These are phyloP conservation scores for Lutjanus argentimaculatus DNA, from an alignment of 2,797 vertebrate genomes.

Conservation along the genomic window DNA sequence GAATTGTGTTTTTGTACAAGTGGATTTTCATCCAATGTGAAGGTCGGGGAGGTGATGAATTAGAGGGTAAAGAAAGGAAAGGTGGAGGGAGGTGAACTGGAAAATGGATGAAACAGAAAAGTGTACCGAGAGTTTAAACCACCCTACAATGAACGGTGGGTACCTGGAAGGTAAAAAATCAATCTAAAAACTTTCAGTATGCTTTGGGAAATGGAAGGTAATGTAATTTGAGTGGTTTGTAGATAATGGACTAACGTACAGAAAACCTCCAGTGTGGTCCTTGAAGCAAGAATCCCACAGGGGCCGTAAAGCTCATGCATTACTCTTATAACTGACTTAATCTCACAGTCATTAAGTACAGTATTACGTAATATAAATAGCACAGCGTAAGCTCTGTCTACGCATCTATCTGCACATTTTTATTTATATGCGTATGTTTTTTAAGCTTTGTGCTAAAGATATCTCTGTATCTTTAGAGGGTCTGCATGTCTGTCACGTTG, in stretches of 20 bases:
- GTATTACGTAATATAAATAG: conserved; percentile 67
- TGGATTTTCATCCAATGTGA: not conserved
- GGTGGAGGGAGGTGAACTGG: not conserved
- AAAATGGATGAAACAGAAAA: conserved; percentile 13
- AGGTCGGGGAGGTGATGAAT: not conserved
- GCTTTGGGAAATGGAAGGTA: conserved; percentile 33
- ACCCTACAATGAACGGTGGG: not conserved
- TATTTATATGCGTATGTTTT: conserved; percentile 5
- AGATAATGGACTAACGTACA: conserved; percentile 17
- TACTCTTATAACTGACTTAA: conserved; percentile 58
- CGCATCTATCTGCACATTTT: conserved; percentile 46
- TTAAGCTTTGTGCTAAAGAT: conserved; percentile 46
- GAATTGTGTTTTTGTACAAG: not conserved
- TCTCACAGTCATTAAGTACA: conserved; percentile 71
- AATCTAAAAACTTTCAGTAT: conserved; percentile 23
- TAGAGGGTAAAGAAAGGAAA: conserved; percentile 6
- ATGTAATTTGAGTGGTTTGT: conserved; percentile 5
- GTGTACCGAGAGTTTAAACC: not conserved
- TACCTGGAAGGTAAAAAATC: conserved; percentile 21
- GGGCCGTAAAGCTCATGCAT: conserved; percentile 15
- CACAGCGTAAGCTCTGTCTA: conserved; percentile 49
- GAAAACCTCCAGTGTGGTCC: conserved; percentile 25
- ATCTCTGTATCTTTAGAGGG: conserved; percentile 32
- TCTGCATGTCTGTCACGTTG: conserved; percentile 34
- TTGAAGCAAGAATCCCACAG: conserved; percentile 42